Conservation (phyloP, 1,140 invertebrate species). For the Ips nitidus region DNA sequence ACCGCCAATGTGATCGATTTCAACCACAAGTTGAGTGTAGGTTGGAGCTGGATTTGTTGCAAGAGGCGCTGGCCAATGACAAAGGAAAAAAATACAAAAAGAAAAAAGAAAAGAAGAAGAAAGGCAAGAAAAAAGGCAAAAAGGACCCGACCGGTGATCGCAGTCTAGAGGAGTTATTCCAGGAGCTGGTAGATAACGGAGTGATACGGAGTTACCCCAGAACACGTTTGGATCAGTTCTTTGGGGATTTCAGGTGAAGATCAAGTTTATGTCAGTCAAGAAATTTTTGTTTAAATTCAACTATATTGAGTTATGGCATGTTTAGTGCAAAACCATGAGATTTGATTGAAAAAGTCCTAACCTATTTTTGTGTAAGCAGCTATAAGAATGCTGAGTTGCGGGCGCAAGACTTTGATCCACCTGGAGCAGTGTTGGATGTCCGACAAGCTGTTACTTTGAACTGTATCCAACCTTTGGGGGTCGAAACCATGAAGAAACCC, state of each 20-base stretch:
- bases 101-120: constrained; percentile 64
- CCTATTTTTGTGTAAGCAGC: background rate
- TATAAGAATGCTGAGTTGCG: constrained; percentile 47
- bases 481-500: constrained; percentile 67
- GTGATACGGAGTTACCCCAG: constrained; percentile 71
- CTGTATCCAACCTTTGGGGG: constrained; percentile 74
- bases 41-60: constrained; percentile 57
- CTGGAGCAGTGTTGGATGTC: constrained; percentile 64
- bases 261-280: no score
- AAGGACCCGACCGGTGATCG: constrained; percentile 81
- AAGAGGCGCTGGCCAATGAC: constrained; percentile 56
- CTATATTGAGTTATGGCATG: no score
- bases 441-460: constrained; percentile 71
- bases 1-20: no score
- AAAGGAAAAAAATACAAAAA: constrained; percentile 63
- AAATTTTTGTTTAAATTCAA: no score
- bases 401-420: constrained; percentile 56
- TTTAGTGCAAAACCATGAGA: constrained; percentile 13
- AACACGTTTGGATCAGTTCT: constrained; percentile 64
- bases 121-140: constrained; percentile 59
- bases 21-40: constrained; percentile 22
- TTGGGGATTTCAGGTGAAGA: constrained; percentile 65
- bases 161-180: constrained; percentile 72
- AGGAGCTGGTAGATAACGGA: constrained; percentile 74
- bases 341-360: background rate